phyloP scores from a whole-genome alignment of 1,140 invertebrate genomes.

The Drosophila sechellia region DNA sequence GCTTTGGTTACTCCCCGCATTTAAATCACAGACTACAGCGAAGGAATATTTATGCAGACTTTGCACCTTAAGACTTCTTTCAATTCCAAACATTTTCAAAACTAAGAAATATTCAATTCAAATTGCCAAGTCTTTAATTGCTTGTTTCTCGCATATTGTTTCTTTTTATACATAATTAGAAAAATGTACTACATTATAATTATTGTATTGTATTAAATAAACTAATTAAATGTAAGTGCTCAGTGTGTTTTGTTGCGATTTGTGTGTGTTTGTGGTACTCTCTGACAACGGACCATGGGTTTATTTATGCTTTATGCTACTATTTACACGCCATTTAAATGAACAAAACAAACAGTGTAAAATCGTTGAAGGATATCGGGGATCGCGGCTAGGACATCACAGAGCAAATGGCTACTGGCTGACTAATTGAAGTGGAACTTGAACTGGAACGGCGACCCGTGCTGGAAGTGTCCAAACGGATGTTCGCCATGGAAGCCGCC shows the following conservation, averaged over 20 bases:
- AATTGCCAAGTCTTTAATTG: conserved; percentile 31
- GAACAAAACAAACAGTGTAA: conserved; percentile 66
- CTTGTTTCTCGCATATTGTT: conserved; percentile 36
- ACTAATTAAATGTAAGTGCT: conserved; percentile 77
- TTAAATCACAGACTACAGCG: background rate
- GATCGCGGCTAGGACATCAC: conserved; percentile 44
- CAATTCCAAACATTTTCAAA: conserved; percentile 4
- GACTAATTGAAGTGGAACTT: conserved; percentile 96
- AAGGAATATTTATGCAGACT: background rate
- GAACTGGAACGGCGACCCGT: conserved; percentile 95
- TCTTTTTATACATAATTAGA: conserved; percentile 73
- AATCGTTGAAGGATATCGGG: conserved; percentile 42
- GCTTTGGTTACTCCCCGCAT: conserved; percentile 1
- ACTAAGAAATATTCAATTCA: conserved; percentile 22
- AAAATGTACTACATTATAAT: conserved; percentile 82
- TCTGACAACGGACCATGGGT: conserved; percentile 53
- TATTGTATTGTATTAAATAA: conserved; percentile 72
- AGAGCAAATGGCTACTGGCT: conserved; percentile 59
- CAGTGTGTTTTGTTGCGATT: conserved; percentile 56
- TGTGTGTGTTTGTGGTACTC: conserved; percentile 42
- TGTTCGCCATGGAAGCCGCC: conserved; percentile 88
- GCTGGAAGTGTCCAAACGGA: conserved; percentile 95
- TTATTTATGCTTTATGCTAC: conserved; percentile 62
- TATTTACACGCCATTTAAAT: conserved; percentile 72
- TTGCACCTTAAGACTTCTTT: background rate